Percentiles rank a stretch among this genome's conserved stretches.
phyloP scores from a whole-genome alignment of 53 echinoderm and acorn worm species.

The Zoroaster sp. region DNA sequence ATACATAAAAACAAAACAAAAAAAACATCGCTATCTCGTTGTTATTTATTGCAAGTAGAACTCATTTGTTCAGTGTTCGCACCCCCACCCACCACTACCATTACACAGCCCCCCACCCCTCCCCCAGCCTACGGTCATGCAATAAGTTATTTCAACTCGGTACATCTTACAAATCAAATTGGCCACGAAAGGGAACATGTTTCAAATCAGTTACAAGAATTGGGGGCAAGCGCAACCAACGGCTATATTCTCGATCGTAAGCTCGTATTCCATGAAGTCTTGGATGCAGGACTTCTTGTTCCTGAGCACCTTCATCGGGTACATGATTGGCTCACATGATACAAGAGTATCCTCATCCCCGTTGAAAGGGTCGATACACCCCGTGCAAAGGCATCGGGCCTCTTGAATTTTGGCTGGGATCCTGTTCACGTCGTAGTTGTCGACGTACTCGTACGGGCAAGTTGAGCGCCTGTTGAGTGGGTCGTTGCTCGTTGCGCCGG shows the following conservation, averaged over 20 bases:
- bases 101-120: background rate
- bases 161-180: background rate
- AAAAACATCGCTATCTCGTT: no score
- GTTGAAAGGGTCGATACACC: background rate
- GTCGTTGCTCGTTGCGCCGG: background rate
- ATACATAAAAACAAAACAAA: no score
- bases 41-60: no score
- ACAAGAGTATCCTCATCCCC: background rate
- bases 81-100: background rate
- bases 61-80: background rate
- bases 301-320: background rate
- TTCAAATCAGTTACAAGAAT: background rate
- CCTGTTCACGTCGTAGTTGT: background rate
- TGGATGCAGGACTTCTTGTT: background rate
- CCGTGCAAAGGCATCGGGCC: constrained; percentile 26
- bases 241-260: background rate
- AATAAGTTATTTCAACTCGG: background rate
- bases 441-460: constrained; percentile 17
- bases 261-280: background rate
- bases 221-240: constrained; percentile 6
- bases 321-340: background rate
- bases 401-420: constrained; percentile 7
- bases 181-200: background rate
- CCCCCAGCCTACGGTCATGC: background rate
- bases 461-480: background rate